These are phyloP conservation scores for Antidorcas marsupialis DNA, from an alignment of 2,113 vertebrate genomes.

Conservation along the genomic window DNA sequence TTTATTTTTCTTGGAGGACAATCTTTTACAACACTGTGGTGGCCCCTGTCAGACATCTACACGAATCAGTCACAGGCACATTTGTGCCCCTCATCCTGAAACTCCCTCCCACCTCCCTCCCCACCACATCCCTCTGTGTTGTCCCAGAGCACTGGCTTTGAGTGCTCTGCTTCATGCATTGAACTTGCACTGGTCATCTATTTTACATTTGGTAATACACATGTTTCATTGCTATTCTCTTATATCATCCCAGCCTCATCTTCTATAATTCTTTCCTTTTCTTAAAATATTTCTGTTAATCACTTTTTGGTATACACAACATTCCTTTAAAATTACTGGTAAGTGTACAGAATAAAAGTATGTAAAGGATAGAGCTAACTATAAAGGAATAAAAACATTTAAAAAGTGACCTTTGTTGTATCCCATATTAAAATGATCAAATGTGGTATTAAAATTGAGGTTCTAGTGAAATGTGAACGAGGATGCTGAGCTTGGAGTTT, in stretches of 20 bases:
- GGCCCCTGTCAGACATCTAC: not conserved
- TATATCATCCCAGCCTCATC: not conserved
- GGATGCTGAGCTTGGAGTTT: not conserved
- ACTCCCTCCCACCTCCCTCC: not conserved
- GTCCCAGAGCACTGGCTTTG: not conserved
- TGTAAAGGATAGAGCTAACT: rapidly evolving
- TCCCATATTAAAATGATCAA: not conserved
- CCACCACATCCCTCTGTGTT: not conserved
- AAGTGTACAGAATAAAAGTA: not conserved
- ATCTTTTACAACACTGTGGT: not conserved
- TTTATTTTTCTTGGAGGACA: not conserved
- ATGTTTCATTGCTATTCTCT: not conserved
- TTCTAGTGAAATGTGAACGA: not conserved
- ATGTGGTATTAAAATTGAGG: not conserved
- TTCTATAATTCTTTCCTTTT: not conserved
- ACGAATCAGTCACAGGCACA: not conserved
- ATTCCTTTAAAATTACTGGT: not conserved
- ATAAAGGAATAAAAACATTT: not conserved
- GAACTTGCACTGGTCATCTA: not conserved
- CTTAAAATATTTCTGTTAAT: not conserved
- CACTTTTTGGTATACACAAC: not conserved
- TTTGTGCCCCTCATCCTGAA: not conserved
- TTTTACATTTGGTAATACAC: not conserved
- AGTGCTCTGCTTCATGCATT: not conserved
- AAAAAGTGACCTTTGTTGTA: not conserved